These are phyloP conservation scores for Sternotherus odoratus DNA, from an alignment of 2,797 vertebrate genomes.

Conservation along the genomic window DNA sequence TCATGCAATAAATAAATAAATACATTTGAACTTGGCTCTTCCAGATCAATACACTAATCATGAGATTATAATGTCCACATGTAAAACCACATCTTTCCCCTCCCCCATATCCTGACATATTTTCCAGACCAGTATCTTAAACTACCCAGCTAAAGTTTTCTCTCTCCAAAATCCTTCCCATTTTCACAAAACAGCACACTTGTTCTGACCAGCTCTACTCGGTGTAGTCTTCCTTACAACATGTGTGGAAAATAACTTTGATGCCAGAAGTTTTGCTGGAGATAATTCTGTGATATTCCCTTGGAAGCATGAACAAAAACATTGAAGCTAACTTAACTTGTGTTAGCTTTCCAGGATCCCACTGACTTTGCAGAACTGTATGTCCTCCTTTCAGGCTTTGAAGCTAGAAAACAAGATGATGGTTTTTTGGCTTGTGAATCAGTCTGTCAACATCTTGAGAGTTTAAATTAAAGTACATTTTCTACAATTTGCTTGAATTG, in stretches of 20 bases:
- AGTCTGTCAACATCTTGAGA: conserved; percentile 61
- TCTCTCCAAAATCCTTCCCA: neutral
- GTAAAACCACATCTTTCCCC: neutral
- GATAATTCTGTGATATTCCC: conserved; percentile 48
- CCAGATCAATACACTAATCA: neutral
- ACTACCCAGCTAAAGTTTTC: neutral
- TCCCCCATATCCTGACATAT: neutral
- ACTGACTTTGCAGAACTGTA: conserved; percentile 66
- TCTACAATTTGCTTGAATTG: conserved; percentile 64
- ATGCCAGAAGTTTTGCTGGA: conserved; percentile 54
- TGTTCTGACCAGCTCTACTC: neutral
- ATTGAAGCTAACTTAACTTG: neutral
- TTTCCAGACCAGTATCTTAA: neutral
- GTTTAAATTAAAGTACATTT: conserved; percentile 52
- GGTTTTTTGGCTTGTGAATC: conserved; percentile 67
- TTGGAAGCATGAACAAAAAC: conserved; percentile 48
- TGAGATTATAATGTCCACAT: neutral
- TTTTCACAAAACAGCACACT: neutral
- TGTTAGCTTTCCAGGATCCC: conserved; percentile 57
- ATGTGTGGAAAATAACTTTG: conserved; percentile 7
- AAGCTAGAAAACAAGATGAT: conserved; percentile 58
- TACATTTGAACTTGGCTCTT: neutral
- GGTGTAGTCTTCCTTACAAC: conserved; percentile 37
- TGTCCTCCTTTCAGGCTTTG: conserved; percentile 52
- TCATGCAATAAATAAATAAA: neutral